Conservation (phyloP, 2,797 vertebrate species). For the Natrix natrix region DNA sequence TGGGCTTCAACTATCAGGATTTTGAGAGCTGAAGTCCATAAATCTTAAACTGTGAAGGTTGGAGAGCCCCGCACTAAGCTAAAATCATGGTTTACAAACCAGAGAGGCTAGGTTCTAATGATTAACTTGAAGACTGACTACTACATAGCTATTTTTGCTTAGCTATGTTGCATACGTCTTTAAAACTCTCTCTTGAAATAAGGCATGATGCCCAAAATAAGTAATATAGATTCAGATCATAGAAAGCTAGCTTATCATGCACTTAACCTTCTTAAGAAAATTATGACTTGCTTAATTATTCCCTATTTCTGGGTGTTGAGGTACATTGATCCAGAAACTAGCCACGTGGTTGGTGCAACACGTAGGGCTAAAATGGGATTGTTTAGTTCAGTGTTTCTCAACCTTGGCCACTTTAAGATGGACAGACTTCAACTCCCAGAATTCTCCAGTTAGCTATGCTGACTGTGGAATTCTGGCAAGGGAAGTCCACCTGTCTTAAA, state of each 20-base stretch:
- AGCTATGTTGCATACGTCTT: neutral
- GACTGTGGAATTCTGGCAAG: neutral
- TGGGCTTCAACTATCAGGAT: neutral
- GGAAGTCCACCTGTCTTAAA: neutral
- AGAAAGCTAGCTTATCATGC: neutral
- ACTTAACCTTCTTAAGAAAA: neutral
- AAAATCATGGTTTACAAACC: neutral
- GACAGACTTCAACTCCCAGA: no score
- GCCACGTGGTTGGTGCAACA: neutral
- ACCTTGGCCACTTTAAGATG: no score
- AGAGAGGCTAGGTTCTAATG: neutral
- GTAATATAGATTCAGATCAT: no score
- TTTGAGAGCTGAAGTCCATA: neutral
- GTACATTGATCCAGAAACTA: neutral
- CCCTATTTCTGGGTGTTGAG: neutral
- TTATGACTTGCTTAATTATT: neutral
- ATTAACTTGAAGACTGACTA: neutral
- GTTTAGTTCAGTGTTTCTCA: no score
- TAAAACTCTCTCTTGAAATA: neutral
- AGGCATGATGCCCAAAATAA: neutral
- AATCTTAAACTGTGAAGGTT: neutral
- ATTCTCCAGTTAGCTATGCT: no score
- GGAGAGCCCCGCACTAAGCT: neutral
- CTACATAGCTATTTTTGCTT: neutral
- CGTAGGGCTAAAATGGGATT: neutral